Conservation (phyloP, 2,797 vertebrate species). For the Zalophus californianus region DNA sequence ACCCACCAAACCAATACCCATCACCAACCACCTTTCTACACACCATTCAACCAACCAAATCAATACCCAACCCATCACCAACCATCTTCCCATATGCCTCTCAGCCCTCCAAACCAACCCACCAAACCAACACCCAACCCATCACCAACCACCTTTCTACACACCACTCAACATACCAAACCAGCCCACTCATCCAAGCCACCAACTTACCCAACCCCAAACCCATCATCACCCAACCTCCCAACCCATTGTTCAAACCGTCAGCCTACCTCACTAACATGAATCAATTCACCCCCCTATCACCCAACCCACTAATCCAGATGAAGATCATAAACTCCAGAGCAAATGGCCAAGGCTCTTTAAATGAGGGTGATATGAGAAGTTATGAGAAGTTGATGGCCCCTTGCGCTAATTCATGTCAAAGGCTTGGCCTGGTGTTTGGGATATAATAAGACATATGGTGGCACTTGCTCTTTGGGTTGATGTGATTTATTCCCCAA, state of each 20-base stretch:
- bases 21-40: neutral
- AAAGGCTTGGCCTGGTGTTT: neutral
- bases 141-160: neutral
- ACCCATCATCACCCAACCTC: neutral
- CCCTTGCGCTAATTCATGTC: fast-evolving
- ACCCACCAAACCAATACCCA: neutral
- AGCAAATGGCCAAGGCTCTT: neutral
- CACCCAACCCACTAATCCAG: neutral
- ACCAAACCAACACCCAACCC: neutral
- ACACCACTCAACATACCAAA: neutral
- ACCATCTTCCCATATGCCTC: neutral
- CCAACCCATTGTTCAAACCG: neutral
- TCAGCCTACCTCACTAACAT: too few relatives aligned
- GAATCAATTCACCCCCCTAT: neutral
- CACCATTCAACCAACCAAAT: neutral
- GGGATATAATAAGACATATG: fast-evolving
- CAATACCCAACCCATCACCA: neutral
- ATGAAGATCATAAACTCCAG: neutral
- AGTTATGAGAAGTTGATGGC: neutral
- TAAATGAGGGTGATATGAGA: neutral
- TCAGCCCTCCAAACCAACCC: neutral
- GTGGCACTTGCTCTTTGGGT: neutral
- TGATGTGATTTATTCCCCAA: neutral
- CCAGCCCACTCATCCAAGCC: neutral
- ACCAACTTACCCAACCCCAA: neutral